phyloP scores from a whole-genome alignment of 1,140 invertebrate genomes.

The Fopius arisanus region DNA sequence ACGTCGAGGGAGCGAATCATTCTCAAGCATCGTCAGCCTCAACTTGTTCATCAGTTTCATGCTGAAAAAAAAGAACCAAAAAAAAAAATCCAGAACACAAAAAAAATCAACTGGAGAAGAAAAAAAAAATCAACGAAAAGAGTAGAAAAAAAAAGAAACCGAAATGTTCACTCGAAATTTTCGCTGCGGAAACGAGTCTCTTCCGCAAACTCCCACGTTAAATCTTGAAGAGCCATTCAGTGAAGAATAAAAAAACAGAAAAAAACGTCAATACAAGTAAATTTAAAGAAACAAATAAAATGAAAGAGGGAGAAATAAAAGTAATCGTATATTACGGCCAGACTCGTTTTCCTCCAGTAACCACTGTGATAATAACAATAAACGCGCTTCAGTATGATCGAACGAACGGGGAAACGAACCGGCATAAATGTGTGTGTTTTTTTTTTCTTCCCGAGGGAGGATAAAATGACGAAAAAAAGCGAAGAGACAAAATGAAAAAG shows the following conservation, averaged over 20 bases:
- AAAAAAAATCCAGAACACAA: neutral
- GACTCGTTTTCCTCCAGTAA: conserved; percentile 54
- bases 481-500: neutral
- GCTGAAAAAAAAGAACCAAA: neutral
- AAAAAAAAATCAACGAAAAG: neutral
- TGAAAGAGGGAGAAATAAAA: neutral
- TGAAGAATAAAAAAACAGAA: neutral
- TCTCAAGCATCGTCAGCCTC: neutral
- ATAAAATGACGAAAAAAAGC: neutral
- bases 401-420: conserved; percentile 16
- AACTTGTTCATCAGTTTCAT: conserved; percentile 10
- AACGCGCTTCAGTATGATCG: conserved; percentile 23
- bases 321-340: conserved; percentile 34
- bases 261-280: neutral
- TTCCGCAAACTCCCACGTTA: conserved; percentile 13
- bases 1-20: neutral
- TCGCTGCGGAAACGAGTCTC: neutral
- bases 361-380: conserved; percentile 51
- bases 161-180: conserved; percentile 1
- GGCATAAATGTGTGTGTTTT: conserved; percentile 13
- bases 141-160: neutral
- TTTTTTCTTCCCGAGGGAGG: neutral
- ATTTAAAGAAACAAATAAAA: conserved; percentile 1
- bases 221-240: neutral
- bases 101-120: neutral